Evolutionary conservation across 2,113 vertebrate genomes (phyloP).

Genomic region (Peromyscus maniculatus): DNA sequence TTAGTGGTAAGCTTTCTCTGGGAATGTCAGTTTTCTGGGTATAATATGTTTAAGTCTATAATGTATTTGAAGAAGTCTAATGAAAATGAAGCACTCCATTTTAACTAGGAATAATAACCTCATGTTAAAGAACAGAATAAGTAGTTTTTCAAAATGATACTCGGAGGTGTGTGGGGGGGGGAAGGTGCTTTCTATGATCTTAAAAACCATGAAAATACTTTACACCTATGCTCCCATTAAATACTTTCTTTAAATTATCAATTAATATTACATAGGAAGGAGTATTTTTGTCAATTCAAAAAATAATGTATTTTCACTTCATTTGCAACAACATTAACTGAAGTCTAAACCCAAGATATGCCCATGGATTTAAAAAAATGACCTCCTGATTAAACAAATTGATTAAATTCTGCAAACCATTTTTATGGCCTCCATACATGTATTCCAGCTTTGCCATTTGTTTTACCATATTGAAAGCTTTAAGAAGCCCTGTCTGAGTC

Average conservation of each 20-base stretch:
- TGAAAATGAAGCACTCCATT: conserved; percentile 24
- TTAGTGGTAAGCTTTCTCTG: not conserved
- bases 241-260: conserved; percentile 45
- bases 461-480: conserved; percentile 28
- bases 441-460: not conserved
- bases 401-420: not conserved
- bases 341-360: not conserved
- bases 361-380: not conserved
- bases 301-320: not conserved
- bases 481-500: not conserved
- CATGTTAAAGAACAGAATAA: not conserved
- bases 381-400: not conserved
- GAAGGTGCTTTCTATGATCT: not conserved
- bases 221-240: not conserved
- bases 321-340: conserved; percentile 6
- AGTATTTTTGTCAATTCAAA: not conserved
- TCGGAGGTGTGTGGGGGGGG: not conserved
- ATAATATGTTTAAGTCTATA: not conserved
- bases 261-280: conserved; percentile 7
- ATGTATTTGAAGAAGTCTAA: not conserved
- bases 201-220: not conserved
- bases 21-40: not conserved
- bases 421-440: not conserved
- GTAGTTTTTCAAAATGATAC: conserved; percentile 34
- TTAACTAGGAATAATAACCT: conserved; percentile 41